phyloP scores from a whole-genome alignment of 2,113 vertebrate genomes.

The Megaleporinus macrocephalus region DNA sequence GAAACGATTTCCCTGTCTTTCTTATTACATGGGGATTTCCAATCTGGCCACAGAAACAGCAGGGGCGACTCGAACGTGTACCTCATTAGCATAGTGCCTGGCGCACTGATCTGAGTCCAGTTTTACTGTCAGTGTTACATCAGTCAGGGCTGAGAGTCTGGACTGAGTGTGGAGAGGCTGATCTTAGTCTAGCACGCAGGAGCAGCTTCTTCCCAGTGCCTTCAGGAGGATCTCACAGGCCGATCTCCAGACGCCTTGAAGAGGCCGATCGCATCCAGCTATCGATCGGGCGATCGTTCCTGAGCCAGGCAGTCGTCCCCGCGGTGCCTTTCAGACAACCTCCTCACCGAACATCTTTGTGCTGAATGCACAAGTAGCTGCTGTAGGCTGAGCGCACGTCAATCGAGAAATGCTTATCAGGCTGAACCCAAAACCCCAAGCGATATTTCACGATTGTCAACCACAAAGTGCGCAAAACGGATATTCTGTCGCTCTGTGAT shows the following conservation, averaged over 20 bases:
- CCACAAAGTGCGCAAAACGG: conserved; percentile 39
- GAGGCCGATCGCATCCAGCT: not conserved
- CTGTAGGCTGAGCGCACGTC: conserved; percentile 12
- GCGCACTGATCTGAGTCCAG: not conserved
- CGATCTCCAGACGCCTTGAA: not conserved
- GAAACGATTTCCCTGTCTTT: conserved; percentile 34
- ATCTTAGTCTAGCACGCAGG: not conserved
- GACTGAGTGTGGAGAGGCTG: not conserved
- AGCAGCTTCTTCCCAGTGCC: not conserved
- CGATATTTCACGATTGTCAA: conserved; percentile 7
- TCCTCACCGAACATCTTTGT: conserved; percentile 19
- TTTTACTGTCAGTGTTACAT: not conserved
- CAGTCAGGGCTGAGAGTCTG: not conserved
- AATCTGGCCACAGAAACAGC: conserved; percentile 6
- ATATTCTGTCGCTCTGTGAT: conserved; percentile 20
- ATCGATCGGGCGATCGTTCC: not conserved
- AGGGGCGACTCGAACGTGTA: conserved; percentile 19
- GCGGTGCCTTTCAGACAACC: conserved; percentile 1
- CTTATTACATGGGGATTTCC: conserved; percentile 48
- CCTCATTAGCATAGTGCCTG: not conserved
- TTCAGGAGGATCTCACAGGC: not conserved
- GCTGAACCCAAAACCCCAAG: conserved; percentile 24
- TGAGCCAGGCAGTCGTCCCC: not conserved
- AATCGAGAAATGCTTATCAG: conserved; percentile 29
- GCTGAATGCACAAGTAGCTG: conserved; percentile 27